These are phyloP conservation scores for Aquatica leii DNA, from an alignment of 2,888 invertebrate species.

Conservation along the genomic window DNA sequence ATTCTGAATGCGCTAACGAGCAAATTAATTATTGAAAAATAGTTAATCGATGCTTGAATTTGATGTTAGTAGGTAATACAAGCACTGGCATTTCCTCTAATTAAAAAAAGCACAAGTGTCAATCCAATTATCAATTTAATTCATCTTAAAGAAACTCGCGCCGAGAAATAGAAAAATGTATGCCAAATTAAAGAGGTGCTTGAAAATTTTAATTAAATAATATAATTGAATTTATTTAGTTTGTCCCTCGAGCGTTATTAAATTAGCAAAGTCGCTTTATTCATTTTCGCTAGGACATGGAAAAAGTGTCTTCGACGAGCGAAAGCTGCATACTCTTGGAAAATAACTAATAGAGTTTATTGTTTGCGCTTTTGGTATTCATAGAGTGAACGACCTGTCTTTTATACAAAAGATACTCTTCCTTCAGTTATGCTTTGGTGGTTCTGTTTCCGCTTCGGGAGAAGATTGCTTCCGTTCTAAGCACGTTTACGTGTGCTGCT, in stretches of 20 bases:
- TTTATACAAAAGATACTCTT: slow-evolving; percentile 35
- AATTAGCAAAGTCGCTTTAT: slow-evolving; percentile 2
- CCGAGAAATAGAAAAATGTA: too few relatives aligned
- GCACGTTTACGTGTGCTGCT: slow-evolving; percentile 19
- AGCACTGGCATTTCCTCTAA: too few relatives aligned
- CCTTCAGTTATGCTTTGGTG: slow-evolving; percentile 37
- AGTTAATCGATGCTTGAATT: too few relatives aligned
- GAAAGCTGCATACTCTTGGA: slow-evolving; percentile 21
- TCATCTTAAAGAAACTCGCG: too few relatives aligned
- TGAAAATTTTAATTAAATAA: slow-evolving; percentile 12
- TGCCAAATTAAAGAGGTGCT: background rate
- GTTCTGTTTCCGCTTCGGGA: slow-evolving; percentile 33
- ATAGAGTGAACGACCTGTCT: slow-evolving; percentile 40
- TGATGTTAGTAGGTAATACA: too few relatives aligned
- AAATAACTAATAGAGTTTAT: slow-evolving; percentile 36
- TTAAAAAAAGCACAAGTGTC: too few relatives aligned
- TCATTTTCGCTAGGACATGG: slow-evolving; percentile 1
- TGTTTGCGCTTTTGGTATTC: slow-evolving; percentile 33
- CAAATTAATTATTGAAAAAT: too few relatives aligned
- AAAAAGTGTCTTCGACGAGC: background rate
- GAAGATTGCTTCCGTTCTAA: slow-evolving; percentile 35
- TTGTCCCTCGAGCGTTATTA: background rate
- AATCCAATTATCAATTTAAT: too few relatives aligned
- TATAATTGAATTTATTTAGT: slow-evolving; percentile 12
- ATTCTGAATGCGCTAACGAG: too few relatives aligned